Evolutionary conservation across 1,140 invertebrate species (phyloP).

Genomic region (Drosophila saltans): DNA sequence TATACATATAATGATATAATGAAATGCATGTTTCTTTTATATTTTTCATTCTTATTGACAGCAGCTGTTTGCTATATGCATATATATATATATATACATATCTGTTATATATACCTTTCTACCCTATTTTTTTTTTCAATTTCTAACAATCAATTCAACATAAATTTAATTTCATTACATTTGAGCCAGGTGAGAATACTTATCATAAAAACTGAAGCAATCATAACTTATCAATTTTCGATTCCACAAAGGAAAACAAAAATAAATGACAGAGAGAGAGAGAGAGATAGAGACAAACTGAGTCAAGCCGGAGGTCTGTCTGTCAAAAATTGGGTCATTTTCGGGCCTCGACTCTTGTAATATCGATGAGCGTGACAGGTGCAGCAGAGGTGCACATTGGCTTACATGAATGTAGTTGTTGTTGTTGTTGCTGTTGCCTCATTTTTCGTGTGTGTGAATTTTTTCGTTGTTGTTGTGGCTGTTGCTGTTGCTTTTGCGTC

Average conservation of each 20-base stretch:
- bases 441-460: too few species aligned
- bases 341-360: conserved; percentile 55
- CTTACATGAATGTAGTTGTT: conserved; percentile 45
- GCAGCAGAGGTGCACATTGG: conserved; percentile 48
- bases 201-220: conserved; percentile 45
- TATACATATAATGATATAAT: neutral
- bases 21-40: neutral
- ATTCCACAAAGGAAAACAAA: conserved; percentile 23
- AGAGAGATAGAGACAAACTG: neutral
- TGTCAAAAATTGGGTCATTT: conserved; percentile 72
- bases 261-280: neutral
- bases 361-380: conserved; percentile 73
- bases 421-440: conserved; percentile 31
- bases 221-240: conserved; percentile 69
- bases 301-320: conserved; percentile 29
- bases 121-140: conserved; percentile 25
- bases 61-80: conserved; percentile 44
- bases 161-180: conserved; percentile 19
- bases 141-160: conserved; percentile 51
- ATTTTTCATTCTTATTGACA: neutral
- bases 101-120: neutral
- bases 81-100: conserved; percentile 30
- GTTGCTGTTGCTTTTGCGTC: conserved; percentile 55
- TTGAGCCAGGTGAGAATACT: conserved; percentile 65
- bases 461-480: conserved; percentile 30